phyloP scores from a whole-genome alignment of 1,140 invertebrate species.

The Diachasma alloeum region DNA sequence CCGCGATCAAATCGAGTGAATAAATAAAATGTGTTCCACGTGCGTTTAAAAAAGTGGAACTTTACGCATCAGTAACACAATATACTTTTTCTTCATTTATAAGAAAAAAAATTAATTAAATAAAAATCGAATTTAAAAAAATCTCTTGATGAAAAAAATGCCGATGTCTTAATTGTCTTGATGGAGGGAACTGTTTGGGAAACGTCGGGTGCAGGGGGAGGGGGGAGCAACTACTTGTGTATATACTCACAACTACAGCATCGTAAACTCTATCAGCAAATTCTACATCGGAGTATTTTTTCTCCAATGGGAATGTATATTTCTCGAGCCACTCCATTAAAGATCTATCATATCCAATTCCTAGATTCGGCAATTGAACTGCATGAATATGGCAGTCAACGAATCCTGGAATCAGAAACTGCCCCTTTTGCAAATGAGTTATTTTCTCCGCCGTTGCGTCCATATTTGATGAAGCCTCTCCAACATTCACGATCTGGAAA shows the following conservation, averaged over 20 bases:
- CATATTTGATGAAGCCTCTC: constrained; percentile 15
- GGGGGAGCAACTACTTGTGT: neutral
- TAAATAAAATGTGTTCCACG: too few species aligned
- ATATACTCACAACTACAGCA: constrained; percentile 78
- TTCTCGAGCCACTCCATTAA: constrained; percentile 84
- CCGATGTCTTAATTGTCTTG: too few species aligned
- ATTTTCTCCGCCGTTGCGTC: constrained; percentile 50
- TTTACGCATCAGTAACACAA: too few species aligned
- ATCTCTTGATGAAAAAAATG: too few species aligned
- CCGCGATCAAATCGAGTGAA: too few species aligned
- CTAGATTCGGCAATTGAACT: constrained; percentile 85
- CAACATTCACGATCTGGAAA: constrained; percentile 40
- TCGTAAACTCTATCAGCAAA: constrained; percentile 79
- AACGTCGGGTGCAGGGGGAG: too few species aligned
- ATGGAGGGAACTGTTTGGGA: too few species aligned
- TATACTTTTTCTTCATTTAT: too few species aligned
- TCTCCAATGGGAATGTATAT: constrained; percentile 89
- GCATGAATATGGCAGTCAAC: constrained; percentile 91
- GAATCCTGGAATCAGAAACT: constrained; percentile 88
- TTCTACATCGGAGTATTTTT: constrained; percentile 72
- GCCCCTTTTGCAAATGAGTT: constrained; percentile 60
- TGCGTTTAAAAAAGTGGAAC: too few species aligned
- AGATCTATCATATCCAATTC: constrained; percentile 79
- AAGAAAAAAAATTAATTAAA: too few species aligned
- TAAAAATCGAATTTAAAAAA: too few species aligned